Evolutionary conservation across 2,888 invertebrate genomes (phyloP).

Genomic region (Amaurobius ferox): DNA sequence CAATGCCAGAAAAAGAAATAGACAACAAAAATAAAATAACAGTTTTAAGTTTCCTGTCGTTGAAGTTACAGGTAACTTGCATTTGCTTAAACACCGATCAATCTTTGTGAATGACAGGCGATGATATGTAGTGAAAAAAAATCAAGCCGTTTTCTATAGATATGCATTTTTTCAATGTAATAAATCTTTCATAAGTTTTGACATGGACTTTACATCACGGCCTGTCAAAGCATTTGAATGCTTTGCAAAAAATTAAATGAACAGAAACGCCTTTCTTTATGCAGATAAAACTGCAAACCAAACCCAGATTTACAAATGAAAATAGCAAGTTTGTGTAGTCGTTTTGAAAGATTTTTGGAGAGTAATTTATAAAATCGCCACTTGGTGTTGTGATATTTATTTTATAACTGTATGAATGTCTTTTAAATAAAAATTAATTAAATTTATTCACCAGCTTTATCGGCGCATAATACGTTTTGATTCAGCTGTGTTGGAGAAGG

Average conservation of each 20-base stretch:
- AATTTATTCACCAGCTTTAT: too few species aligned
- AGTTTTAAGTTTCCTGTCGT: background rate
- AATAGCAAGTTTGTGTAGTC: too few species aligned
- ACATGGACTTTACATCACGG: background rate
- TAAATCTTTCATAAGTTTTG: background rate
- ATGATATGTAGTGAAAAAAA: background rate
- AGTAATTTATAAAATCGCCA: too few species aligned
- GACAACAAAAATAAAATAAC: background rate
- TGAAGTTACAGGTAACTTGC: constrained; percentile 2
- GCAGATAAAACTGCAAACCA: too few species aligned
- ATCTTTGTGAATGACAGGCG: background rate
- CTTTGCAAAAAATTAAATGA: background rate
- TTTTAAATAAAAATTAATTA: too few species aligned
- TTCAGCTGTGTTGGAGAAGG: too few species aligned
- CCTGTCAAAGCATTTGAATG: background rate
- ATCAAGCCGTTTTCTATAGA: background rate
- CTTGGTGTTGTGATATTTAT: too few species aligned
- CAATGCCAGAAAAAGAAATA: too few species aligned
- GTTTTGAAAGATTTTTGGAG: too few species aligned
- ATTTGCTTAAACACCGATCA: background rate
- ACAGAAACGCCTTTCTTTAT: background rate
- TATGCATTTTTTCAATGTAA: background rate
- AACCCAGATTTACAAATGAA: too few species aligned
- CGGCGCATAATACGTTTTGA: too few species aligned
- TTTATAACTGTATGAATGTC: too few species aligned